These are phyloP conservation scores for Bambusicola thoracicus DNA, from an alignment of 2,113 vertebrate genomes.

Conservation along the genomic window DNA sequence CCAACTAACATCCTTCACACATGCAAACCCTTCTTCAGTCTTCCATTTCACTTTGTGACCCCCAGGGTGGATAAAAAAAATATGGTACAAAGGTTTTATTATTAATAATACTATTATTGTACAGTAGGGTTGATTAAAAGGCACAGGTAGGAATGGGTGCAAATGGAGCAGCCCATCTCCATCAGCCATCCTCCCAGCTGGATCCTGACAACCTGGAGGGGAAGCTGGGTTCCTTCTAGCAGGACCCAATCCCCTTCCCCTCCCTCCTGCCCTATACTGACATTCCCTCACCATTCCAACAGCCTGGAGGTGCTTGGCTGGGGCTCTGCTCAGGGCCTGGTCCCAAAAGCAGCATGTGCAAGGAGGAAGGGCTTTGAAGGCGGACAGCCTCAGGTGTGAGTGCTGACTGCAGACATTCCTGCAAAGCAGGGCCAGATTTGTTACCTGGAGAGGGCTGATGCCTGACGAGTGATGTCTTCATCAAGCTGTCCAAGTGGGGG, in stretches of 20 bases:
- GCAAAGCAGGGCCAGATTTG: constrained; percentile 61
- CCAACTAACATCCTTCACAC: background rate
- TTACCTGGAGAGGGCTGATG: constrained; percentile 61
- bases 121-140: background rate
- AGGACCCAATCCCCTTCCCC: rapidly evolving
- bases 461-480: constrained; percentile 76
- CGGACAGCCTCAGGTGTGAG: constrained; percentile 77
- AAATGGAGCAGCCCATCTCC: background rate
- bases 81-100: background rate
- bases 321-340: background rate
- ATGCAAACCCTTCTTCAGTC: background rate
- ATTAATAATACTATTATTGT: background rate
- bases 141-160: background rate
- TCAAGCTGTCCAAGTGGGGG: constrained; percentile 67
- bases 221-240: background rate
- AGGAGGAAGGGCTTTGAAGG: constrained; percentile 15
- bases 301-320: background rate
- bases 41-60: background rate
- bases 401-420: constrained; percentile 72
- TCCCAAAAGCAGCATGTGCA: background rate
- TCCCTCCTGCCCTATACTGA: background rate
- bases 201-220: background rate
- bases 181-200: too few species aligned
- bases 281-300: rapidly evolving
- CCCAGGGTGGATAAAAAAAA: background rate